These are phyloP conservation scores for Drosophila sechellia DNA, from an alignment of 1,140 invertebrate species.

Conservation along the genomic window DNA sequence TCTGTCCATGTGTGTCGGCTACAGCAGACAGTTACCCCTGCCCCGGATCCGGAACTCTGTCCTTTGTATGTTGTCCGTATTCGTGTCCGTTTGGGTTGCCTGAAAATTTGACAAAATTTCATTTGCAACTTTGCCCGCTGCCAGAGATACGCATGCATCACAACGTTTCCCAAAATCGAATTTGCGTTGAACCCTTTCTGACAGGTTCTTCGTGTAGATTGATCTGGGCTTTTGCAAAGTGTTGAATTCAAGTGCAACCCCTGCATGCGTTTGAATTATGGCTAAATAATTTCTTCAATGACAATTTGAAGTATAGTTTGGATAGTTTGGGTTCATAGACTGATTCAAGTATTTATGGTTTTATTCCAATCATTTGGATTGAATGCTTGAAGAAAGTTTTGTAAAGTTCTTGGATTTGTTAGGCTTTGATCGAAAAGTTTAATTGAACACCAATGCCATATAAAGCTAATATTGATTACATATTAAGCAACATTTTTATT, in stretches of 20 bases:
- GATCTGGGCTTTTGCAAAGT: constrained; percentile 21
- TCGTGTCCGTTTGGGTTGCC: constrained; percentile 11
- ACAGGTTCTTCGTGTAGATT: constrained; percentile 28
- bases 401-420: neutral
- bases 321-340: neutral
- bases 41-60: neutral
- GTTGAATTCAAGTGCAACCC: constrained; percentile 21
- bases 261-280: constrained; percentile 45
- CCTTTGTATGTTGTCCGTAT: neutral
- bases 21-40: constrained; percentile 5
- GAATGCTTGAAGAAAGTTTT: neutral
- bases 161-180: constrained; percentile 73
- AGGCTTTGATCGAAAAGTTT: no score
- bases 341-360: neutral
- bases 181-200: constrained; percentile 77
- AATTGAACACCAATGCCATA: no score
- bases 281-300: constrained; percentile 39
- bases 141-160: constrained; percentile 7
- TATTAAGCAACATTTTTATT: no score
- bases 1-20: constrained; percentile 33
- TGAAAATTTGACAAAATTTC: constrained; percentile 66
- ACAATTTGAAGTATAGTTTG: constrained; percentile 1
- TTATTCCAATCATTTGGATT: neutral
- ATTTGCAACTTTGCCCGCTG: constrained; percentile 51
- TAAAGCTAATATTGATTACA: no score